Conservation (phyloP, 2,888 invertebrate species). For the Drosophila helvetica region DNA sequence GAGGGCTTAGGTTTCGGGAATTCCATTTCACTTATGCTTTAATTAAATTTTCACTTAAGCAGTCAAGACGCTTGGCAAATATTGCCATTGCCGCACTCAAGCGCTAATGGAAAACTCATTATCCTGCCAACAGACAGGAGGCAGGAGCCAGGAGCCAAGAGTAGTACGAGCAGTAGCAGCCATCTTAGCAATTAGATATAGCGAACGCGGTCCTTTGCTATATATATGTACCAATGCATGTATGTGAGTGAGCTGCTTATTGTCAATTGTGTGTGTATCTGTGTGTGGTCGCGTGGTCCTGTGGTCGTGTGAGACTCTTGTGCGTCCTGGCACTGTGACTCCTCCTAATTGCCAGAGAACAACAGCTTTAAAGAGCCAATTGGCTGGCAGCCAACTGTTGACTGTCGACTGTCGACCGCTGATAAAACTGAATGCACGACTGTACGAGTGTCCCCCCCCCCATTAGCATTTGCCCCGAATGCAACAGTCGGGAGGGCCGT, state of each 20-base stretch:
- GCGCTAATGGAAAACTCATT: constrained; percentile 76
- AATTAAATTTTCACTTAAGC: constrained; percentile 70
- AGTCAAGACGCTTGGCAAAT: constrained; percentile 46
- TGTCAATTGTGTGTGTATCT: constrained; percentile 35
- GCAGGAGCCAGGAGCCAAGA: neutral
- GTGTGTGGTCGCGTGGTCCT: neutral
- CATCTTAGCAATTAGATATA: constrained; percentile 55
- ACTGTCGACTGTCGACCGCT: neutral
- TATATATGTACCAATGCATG: neutral
- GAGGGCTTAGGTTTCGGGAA: constrained; percentile 18
- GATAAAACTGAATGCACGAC: constrained; percentile 13
- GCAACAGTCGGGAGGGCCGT: neutral
- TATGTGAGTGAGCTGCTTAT: constrained; percentile 20
- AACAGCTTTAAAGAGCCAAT: constrained; percentile 24
- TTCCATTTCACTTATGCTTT: constrained; percentile 49
- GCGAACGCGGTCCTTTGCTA: constrained; percentile 10
- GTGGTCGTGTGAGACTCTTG: neutral
- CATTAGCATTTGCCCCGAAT: neutral
- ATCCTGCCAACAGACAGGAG: constrained; percentile 30
- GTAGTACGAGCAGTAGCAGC: constrained; percentile 10
- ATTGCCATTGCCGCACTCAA: constrained; percentile 58
- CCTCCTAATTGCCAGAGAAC: constrained; percentile 7
- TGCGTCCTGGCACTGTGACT: constrained; percentile 21
- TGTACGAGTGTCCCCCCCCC: neutral
- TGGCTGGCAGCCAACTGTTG: constrained; percentile 15